Evolutionary conservation across 2,888 invertebrate genomes (phyloP).

Genomic region (Chrysolina americana): DNA sequence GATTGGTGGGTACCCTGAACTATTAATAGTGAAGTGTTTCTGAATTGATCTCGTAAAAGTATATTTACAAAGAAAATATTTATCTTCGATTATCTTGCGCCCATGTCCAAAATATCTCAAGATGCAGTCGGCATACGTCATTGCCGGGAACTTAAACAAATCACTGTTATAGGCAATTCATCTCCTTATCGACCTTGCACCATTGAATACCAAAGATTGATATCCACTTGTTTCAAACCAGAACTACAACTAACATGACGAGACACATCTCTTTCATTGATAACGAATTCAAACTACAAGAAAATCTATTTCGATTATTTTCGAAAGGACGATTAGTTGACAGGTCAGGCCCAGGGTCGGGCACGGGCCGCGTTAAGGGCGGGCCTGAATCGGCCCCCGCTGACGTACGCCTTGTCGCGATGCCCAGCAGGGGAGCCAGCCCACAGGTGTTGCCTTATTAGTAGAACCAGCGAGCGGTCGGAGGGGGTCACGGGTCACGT

Average conservation of each 20-base stretch:
- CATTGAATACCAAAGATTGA: conserved; percentile 14
- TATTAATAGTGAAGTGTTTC: too few relatives aligned
- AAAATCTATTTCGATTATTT: conserved; percentile 2
- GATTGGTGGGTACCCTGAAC: too few relatives aligned
- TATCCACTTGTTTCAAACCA: conserved; percentile 31
- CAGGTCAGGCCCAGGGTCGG: conserved; percentile 15
- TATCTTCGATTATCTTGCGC: too few relatives aligned
- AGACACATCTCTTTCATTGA: background rate
- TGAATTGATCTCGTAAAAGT: too few relatives aligned
- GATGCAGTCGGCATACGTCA: too few relatives aligned
- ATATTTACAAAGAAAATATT: too few relatives aligned
- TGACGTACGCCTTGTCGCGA: conserved; percentile 11
- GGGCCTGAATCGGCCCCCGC: conserved; percentile 19
- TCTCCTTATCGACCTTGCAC: too few relatives aligned
- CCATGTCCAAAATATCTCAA: too few relatives aligned
- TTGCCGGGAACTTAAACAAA: too few relatives aligned
- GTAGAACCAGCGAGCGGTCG: conserved; percentile 15
- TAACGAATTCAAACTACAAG: background rate
- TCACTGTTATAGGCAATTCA: too few relatives aligned
- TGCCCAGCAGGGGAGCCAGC: conserved; percentile 13
- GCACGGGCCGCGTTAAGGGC: conserved; percentile 33
- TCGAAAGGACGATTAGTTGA: background rate
- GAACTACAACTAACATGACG: background rate
- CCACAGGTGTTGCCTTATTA: conserved; percentile 36
- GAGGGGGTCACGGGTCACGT: conserved; percentile 16